These are phyloP conservation scores for Odocoileus hemionus DNA, from an alignment of 2,113 vertebrate genomes.

Conservation along the genomic window DNA sequence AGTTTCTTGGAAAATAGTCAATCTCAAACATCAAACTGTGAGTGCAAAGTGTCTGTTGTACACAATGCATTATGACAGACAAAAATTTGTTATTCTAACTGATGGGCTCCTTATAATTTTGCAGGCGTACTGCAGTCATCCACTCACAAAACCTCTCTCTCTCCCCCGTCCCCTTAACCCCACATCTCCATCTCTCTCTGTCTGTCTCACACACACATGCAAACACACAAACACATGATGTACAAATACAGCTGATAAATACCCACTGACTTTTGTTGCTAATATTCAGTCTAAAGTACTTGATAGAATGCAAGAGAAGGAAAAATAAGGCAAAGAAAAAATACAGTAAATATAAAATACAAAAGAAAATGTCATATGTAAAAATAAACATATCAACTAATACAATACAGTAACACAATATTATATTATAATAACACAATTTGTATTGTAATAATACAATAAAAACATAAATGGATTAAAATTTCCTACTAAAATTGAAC, in stretches of 20 bases:
- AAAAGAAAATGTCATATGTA: conserved; percentile 20
- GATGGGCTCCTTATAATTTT: background rate
- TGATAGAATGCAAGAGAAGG: background rate
- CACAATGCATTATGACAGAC: background rate
- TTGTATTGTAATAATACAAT: background rate
- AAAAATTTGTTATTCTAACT: background rate
- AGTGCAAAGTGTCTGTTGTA: background rate
- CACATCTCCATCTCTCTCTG: background rate
- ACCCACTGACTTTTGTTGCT: background rate
- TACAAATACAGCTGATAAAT: background rate
- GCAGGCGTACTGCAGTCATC: background rate
- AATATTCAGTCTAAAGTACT: background rate
- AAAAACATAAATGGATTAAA: background rate
- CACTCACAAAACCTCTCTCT: background rate
- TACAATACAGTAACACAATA: background rate
- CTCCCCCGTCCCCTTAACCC: background rate
- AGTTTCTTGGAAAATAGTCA: background rate
- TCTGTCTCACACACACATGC: background rate
- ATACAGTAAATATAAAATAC: background rate
- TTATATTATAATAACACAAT: background rate
- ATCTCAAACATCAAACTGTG: background rate
- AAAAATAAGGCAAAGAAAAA: background rate
- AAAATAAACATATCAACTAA: background rate
- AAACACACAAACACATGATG: background rate
- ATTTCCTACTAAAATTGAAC: background rate